These are phyloP conservation scores for Bufo bufo DNA, from an alignment of 2,113 vertebrate species.

Conservation along the genomic window DNA sequence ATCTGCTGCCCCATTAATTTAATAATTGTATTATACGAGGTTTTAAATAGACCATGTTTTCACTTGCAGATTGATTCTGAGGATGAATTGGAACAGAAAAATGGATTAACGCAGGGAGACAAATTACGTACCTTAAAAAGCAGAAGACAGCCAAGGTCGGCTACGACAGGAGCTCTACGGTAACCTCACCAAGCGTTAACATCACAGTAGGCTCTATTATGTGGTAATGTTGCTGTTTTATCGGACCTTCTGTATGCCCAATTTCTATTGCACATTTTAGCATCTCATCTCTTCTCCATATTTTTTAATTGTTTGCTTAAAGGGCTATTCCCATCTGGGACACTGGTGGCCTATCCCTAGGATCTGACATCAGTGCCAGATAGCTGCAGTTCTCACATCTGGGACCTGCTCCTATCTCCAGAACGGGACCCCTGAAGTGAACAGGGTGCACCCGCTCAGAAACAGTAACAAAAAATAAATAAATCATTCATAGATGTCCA, in stretches of 20 bases:
- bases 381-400: too few species aligned
- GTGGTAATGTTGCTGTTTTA: too few species aligned
- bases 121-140: slow-evolving; percentile 94
- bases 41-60: neutral
- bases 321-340: neutral
- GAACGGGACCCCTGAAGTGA: too few species aligned
- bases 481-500: too few species aligned
- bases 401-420: too few species aligned
- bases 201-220: neutral
- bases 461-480: too few species aligned
- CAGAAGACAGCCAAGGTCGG: slow-evolving; percentile 77
- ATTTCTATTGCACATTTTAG: too few species aligned
- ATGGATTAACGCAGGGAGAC: slow-evolving; percentile 89
- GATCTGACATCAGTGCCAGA: too few species aligned
- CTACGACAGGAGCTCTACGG: slow-evolving; percentile 79
- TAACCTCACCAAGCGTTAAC: slow-evolving; percentile 54
- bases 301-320: neutral
- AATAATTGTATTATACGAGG: neutral
- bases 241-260: neutral
- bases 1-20: neutral
- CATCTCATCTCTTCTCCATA: neutral
- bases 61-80: slow-evolving; percentile 74
- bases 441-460: too few species aligned
- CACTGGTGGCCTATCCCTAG: too few species aligned
- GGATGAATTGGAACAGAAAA: slow-evolving; percentile 71